A percentile compares a stretch with the other conserved stretches of the same genome.
Conservation (phyloP, 1,140 invertebrate genomes). For the Zaprionus lachaisei region DNA sequence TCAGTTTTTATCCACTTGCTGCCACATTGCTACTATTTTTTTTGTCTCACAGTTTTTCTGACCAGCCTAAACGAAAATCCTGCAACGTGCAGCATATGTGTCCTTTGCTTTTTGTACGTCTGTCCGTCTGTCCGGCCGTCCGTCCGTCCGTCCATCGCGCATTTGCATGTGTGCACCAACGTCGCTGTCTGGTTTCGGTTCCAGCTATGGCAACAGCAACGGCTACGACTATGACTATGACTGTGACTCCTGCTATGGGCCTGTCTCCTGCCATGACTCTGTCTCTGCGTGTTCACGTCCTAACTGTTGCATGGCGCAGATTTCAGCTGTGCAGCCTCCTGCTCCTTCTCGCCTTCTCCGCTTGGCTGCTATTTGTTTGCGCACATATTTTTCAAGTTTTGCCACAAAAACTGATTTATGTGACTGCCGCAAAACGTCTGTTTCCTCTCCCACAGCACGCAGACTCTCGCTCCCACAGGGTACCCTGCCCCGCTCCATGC, state of each 20-base stretch:
- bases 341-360: conserved; percentile 12
- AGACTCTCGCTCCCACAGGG: conserved; percentile 6
- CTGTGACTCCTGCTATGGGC: background rate
- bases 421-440: conserved; percentile 58
- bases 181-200: conserved; percentile 16
- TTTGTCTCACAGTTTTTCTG: conserved; percentile 17
- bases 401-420: conserved; percentile 78
- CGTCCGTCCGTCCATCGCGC: conserved; percentile 18
- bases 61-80: conserved; percentile 63
- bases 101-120: conserved; percentile 24
- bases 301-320: conserved; percentile 69
- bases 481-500: background rate
- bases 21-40: background rate
- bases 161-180: conserved; percentile 55
- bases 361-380: conserved; percentile 68
- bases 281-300: conserved; percentile 30
- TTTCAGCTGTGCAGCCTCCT: conserved; percentile 42
- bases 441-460: conserved; percentile 16
- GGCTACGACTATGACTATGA: background rate
- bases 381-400: conserved; percentile 79
- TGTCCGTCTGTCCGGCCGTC: conserved; percentile 9
- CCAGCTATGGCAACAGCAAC: background rate
- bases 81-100: conserved; percentile 67
- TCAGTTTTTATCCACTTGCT: conserved; percentile 6
- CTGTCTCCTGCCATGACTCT: background rate